These are phyloP conservation scores for Etheostoma spectabile DNA, from an alignment of 2,113 vertebrate genomes.

Conservation along the genomic window DNA sequence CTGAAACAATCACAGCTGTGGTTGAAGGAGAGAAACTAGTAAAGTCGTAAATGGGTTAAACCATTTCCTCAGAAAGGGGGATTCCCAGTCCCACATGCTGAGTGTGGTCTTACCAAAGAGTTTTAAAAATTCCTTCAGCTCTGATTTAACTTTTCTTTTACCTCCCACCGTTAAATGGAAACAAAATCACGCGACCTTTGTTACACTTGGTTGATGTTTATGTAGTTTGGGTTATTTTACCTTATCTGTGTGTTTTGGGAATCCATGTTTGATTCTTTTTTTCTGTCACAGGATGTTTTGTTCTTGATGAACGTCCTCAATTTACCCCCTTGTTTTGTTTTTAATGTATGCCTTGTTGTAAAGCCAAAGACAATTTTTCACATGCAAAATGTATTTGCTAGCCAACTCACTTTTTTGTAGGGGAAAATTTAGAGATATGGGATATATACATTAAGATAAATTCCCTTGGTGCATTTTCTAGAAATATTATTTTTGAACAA, in stretches of 20 bases:
- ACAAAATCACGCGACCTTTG: slow-evolving; percentile 24
- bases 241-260: fast-evolving
- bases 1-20: slow-evolving; percentile 21
- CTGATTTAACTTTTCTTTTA: neutral
- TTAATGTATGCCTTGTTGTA: neutral
- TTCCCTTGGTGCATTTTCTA: too few relatives aligned
- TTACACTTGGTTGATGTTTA: neutral
- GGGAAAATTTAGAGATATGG: too few relatives aligned
- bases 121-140: slow-evolving; percentile 14
- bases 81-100: slow-evolving; percentile 62
- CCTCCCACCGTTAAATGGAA: slow-evolving; percentile 30
- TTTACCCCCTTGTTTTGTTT: neutral
- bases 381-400: neutral
- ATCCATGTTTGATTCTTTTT: neutral
- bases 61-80: slow-evolving; percentile 70
- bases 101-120: slow-evolving; percentile 46
- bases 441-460: too few relatives aligned
- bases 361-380: neutral
- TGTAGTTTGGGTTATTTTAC: neutral
- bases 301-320: neutral
- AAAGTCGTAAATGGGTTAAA: slow-evolving; percentile 65
- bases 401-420: too few relatives aligned
- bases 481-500: too few relatives aligned
- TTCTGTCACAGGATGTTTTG: neutral
- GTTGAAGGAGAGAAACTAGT: slow-evolving; percentile 22